Evolutionary conservation across 2,888 invertebrate genomes (phyloP), one percentile per base, ranked within the genome.

Genomic region (Agonopterix subpropinquella): DNA sequence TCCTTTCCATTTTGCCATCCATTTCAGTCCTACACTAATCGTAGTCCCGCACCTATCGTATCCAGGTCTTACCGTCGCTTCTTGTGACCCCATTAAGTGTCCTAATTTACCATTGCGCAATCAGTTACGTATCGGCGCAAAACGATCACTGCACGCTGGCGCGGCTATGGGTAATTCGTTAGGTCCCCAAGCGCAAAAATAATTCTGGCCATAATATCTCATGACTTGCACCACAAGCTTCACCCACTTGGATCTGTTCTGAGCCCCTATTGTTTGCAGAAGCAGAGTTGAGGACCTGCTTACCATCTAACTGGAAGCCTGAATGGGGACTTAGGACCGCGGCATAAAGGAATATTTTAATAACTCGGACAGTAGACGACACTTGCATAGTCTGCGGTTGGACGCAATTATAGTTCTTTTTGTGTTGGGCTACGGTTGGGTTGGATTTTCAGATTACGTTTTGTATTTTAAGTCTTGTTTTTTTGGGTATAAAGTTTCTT

Each of bases 261-360:
- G 59, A 57, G 60, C 49, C 47, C 49, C 62, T 54, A 68, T 73
- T 73, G 73, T 73, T 70, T 66, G 69, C 59, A 44, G 54, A 48
- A 57, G 54, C 58, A 53, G 55, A 61, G 51, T 53, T 44, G 50
- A 65, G 60, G 59, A 57, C 54, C 63, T 64, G 61, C 65, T 65
- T 64, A 64, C 65, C 62, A 53, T 59, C 63, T 61, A 61, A 62
- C 63, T 60, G 57, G 57, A 56, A 61, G 58, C 59, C 64, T 65
- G 61, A 65, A 69, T 63, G 51, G 56, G 50, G 57, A 54, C 61
- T 63, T 60, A 59, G 51, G 54, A 58, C 56, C 45, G 48, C 56
- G 44, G 50, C 41, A 57, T 61, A 60, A 58, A 65, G 57, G 59
- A 61, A 59, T 63, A 65, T 54, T 52, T 50, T 47, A 52, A 52